A percentile compares a stretch with the other conserved stretches of the same genome.
These are phyloP conservation scores for Eidolon helvum DNA, from an alignment of 2,113 vertebrate genomes.

Conservation along the genomic window DNA sequence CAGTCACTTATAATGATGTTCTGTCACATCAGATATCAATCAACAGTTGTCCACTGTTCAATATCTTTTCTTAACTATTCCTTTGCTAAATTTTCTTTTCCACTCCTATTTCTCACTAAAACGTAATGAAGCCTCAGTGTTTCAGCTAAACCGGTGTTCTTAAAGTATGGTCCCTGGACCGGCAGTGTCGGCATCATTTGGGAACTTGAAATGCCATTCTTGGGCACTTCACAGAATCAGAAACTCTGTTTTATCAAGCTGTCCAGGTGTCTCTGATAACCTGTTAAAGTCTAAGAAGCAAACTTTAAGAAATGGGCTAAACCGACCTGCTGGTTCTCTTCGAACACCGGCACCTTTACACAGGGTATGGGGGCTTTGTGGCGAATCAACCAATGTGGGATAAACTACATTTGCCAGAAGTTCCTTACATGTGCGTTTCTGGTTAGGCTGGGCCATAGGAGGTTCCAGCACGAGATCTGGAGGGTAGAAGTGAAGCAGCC, in stretches of 20 bases:
- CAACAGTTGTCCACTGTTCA: neutral
- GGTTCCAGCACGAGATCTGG: neutral
- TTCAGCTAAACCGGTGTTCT: neutral
- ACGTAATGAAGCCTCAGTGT: neutral
- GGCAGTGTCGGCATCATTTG: neutral
- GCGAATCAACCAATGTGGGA: neutral
- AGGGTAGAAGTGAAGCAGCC: neutral
- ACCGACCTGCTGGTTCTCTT: neutral
- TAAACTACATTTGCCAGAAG: neutral
- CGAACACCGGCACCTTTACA: neutral
- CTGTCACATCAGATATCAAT: neutral
- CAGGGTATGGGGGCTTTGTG: neutral
- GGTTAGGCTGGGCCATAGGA: neutral
- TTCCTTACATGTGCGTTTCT: neutral
- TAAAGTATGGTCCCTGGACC: neutral
- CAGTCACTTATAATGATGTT: neutral
- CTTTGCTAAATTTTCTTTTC: neutral
- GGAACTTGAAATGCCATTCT: neutral
- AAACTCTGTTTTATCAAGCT: neutral
- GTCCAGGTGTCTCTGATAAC: neutral
- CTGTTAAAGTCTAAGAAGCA: neutral
- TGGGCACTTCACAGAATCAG: neutral
- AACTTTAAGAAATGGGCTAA: neutral
- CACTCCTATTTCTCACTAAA: neutral
- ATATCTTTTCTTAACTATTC: neutral